phyloP scores from a whole-genome alignment of 2,888 invertebrate genomes.

The Flexamia atlantica region DNA sequence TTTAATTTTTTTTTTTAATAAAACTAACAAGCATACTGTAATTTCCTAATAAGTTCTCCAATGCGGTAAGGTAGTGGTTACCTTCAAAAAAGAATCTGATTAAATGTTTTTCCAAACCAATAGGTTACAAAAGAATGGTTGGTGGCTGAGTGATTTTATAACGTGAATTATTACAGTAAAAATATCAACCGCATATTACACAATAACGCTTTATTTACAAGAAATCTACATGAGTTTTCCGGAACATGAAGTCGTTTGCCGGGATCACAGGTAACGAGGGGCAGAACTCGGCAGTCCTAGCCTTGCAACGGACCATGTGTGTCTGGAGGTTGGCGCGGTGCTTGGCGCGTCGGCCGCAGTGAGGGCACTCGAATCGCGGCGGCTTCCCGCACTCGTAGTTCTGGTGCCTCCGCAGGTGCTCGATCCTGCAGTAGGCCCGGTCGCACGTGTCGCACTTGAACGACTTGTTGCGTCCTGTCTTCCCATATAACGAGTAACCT shows the following conservation, averaged over 20 bases:
- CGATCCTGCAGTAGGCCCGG: constrained; percentile 67
- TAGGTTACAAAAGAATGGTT: too few species aligned
- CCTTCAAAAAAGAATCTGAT: too few species aligned
- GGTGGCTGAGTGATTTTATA: too few species aligned
- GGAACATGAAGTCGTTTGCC: not conserved
- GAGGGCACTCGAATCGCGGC: constrained; percentile 69
- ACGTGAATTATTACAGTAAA: too few species aligned
- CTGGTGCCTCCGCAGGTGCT: constrained; percentile 72
- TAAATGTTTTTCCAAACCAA: too few species aligned
- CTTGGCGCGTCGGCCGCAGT: constrained; percentile 72
- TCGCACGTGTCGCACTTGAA: constrained; percentile 69
- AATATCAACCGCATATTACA: not conserved
- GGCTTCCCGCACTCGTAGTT: constrained; percentile 74
- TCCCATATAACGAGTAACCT: constrained; percentile 12
- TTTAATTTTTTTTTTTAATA: too few species aligned
- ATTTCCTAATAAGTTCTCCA: too few species aligned
- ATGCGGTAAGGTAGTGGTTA: too few species aligned
- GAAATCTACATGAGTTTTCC: constrained; percentile 13
- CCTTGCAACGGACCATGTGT: constrained; percentile 64
- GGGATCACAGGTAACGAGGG: not conserved
- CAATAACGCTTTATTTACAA: constrained; percentile 10
- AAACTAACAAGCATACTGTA: too few species aligned
- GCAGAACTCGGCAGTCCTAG: not conserved
- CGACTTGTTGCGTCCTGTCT: constrained; percentile 28
- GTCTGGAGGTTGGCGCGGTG: constrained; percentile 71